Base-by-base conservation (phyloP, 1,140 invertebrate genomes). In the Brachionus angularis region DNA sequence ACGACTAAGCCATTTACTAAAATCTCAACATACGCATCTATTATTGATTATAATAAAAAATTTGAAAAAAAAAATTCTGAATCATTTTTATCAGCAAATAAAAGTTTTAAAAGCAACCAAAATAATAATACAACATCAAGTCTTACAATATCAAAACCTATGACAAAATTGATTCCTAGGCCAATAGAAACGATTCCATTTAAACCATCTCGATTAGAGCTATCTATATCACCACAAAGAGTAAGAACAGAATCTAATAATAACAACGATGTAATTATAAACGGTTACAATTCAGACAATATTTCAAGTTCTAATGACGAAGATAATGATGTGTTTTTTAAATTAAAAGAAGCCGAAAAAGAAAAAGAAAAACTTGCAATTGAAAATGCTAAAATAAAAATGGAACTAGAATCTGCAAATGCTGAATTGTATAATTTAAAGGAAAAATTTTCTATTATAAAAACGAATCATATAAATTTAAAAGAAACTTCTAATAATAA, bases 31-130 rank as follows among this genome's bases (percentile, higher is more conserved):
- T 58, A 23, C 39, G 53, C 53, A 18, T 58, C 53, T 14, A 58
- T 58, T 39, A 36, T 58, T 3, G 53, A 58, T 23, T 58, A 58
- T 33, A 58, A 58, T 27, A 58, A 58, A 58, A 58, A 58, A 23
- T 58, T 58, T 58, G 53, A 58, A 34, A 58, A 58, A 58, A 58
- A 58, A 58, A 58, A 58, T 14, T 58, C 53, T 34, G 53, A 58
- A 36, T 58, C 53, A 3, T 58, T n/a, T 58, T 36, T 58, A 8
- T 23, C 18, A 0, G 18, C 18, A 14, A 39, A 39, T 10, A 55
- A n/a, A n/a, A n/a, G n/a, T n/a, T n/a, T n/a, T n/a, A n/a, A n/a
- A n/a, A n/a, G n/a, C n/a, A n/a, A n/a, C n/a, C n/a, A n/a, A n/a
- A n/a, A n/a, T n/a, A n/a, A n/a, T n/a, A n/a, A n/a, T n/a, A n/a